Evolutionary conservation across 2,797 vertebrate species (phyloP).

Genomic region (Microctenopoma lineatum): DNA sequence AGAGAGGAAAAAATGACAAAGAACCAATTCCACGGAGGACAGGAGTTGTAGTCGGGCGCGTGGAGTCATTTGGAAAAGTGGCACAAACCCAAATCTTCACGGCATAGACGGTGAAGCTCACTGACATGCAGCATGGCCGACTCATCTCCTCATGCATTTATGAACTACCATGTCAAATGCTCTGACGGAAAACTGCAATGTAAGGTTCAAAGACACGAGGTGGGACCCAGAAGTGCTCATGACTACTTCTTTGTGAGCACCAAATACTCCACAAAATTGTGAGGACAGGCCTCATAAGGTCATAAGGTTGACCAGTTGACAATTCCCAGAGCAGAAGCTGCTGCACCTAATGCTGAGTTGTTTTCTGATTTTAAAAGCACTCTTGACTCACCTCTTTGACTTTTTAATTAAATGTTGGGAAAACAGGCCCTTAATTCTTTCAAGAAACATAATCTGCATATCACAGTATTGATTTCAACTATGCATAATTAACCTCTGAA

Average conservation of each 20-base stretch:
- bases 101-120: slow-evolving; percentile 51
- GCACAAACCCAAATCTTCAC: slow-evolving; percentile 33
- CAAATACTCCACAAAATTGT: no score
- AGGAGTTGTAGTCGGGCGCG: slow-evolving; percentile 34
- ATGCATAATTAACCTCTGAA: slow-evolving; percentile 48
- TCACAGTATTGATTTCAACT: slow-evolving; percentile 42
- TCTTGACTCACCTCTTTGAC: not conserved
- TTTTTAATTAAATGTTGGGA: not conserved
- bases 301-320: no score
- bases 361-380: not conserved
- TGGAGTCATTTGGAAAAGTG: slow-evolving; percentile 47
- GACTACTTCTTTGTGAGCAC: not conserved
- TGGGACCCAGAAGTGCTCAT: not conserved
- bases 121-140: slow-evolving; percentile 11
- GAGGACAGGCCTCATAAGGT: no score
- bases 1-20: slow-evolving; percentile 23
- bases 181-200: slow-evolving; percentile 17
- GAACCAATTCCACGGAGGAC: slow-evolving; percentile 57
- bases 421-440: not conserved
- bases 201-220: not conserved
- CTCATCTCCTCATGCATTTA: slow-evolving; percentile 55
- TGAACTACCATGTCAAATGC: slow-evolving; percentile 35
- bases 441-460: slow-evolving; percentile 12
- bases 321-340: not conserved
- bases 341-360: no score